phyloP scores from a whole-genome alignment of 2,888 invertebrate species.

The Odontothrips loti region DNA sequence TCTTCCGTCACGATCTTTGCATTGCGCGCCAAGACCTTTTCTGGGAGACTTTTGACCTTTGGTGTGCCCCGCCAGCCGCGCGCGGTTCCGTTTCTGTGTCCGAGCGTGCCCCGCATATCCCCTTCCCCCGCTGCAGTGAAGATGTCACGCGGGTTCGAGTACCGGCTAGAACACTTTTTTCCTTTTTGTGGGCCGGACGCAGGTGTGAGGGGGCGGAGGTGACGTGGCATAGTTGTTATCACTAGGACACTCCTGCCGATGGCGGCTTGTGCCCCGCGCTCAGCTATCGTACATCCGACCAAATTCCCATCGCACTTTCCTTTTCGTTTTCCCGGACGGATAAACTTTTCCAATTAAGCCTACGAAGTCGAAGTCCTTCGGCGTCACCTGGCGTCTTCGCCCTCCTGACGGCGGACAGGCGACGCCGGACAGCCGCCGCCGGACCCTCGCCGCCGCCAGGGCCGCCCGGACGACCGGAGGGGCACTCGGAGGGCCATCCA shows the following conservation, averaged over 20 bases:
- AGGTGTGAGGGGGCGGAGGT: not conserved
- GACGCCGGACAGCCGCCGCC: too few relatives aligned
- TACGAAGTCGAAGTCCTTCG: not conserved
- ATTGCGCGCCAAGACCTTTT: conserved; percentile 19
- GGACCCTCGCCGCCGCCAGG: too few relatives aligned
- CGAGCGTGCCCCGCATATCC: not conserved
- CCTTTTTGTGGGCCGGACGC: too few relatives aligned
- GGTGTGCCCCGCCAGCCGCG: not conserved
- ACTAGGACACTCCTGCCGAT: not conserved
- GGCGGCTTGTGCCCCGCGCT: not conserved
- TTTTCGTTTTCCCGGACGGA: not conserved
- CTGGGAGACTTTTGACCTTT: conserved; percentile 22
- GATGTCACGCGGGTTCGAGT: too few relatives aligned
- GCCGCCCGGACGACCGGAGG: too few relatives aligned
- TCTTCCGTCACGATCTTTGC: conserved; percentile 24
- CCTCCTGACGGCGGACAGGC: too few relatives aligned
- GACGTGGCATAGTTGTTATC: not conserved
- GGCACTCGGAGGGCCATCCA: too few relatives aligned
- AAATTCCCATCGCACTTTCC: too few relatives aligned
- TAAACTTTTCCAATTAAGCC: conserved; percentile 3
- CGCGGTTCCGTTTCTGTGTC: not conserved
- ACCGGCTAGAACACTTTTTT: too few relatives aligned
- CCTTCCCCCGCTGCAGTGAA: not conserved
- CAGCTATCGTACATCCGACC: not conserved
- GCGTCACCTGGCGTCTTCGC: not conserved